phyloP scores from a whole-genome alignment of 2,888 invertebrate genomes.

The Nebria brevicollis region DNA sequence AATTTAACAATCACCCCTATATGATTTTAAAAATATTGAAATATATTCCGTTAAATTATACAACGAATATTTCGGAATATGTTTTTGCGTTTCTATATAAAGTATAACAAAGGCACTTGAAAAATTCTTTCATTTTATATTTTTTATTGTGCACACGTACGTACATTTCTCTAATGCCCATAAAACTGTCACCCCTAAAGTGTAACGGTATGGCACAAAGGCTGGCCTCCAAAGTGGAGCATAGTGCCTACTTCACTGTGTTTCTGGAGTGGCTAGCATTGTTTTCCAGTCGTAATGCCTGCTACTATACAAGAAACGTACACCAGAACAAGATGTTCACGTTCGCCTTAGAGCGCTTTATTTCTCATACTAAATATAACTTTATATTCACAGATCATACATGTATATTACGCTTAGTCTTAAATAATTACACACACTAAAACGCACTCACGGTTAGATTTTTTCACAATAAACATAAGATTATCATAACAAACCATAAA shows the following conservation, averaged over 20 bases:
- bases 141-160: background rate
- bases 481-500: too few species aligned
- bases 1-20: too few species aligned
- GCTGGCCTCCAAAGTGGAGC: conserved; percentile 8
- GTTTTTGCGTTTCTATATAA: background rate
- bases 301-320: background rate
- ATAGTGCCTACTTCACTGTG: conserved; percentile 22
- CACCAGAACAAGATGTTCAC: conserved; percentile 14
- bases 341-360: background rate
- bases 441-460: too few species aligned
- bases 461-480: too few species aligned
- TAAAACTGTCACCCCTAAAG: conserved; percentile 13
- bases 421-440: too few species aligned
- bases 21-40: too few species aligned
- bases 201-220: conserved; percentile 13
- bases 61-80: background rate
- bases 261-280: conserved; percentile 8
- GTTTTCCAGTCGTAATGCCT: conserved; percentile 2
- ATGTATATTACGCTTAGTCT: too few species aligned
- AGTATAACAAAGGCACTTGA: background rate
- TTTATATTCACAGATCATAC: background rate
- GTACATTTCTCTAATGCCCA: conserved; percentile 8
- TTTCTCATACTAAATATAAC: background rate
- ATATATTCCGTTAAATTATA: too few species aligned
- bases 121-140: background rate